A percentile compares a stretch with the other conserved stretches of the same genome.
Conservation (phyloP, 2,797 vertebrate genomes). For the Brotula barbata region DNA sequence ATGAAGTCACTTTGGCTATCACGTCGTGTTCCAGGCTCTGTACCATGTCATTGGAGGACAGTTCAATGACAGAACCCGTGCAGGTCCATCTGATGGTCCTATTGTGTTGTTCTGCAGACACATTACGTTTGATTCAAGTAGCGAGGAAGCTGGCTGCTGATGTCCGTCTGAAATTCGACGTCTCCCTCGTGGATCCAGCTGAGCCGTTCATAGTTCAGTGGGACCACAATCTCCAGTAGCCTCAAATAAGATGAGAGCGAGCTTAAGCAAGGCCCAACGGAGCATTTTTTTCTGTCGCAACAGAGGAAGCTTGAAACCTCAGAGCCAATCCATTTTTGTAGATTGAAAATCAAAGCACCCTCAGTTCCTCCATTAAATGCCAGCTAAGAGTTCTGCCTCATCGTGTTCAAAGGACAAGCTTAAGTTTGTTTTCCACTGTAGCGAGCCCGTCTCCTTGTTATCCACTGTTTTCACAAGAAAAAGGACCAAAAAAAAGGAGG, state of each 20-base stretch:
- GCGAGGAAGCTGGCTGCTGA: background rate
- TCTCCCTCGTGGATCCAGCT: background rate
- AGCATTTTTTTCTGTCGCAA: background rate
- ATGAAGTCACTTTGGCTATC: no score
- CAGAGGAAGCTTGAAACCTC: constrained; percentile 6
- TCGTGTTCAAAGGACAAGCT: background rate
- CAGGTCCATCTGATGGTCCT: background rate
- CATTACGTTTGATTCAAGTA: constrained; percentile 4
- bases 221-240: background rate
- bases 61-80: no score
- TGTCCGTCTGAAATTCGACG: background rate
- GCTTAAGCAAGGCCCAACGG: background rate
- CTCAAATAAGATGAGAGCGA: background rate
- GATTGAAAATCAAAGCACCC: background rate
- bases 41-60: no score
- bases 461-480: background rate
- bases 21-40: no score
- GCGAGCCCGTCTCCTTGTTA: background rate
- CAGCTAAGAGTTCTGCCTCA: background rate
- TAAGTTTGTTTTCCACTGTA: background rate
- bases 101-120: background rate
- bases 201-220: background rate
- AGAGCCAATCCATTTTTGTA: constrained; percentile 7
- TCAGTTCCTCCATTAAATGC: background rate
- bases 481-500: background rate